phyloP scores from a whole-genome alignment of 2,797 vertebrate species.

The Tangara arthus region DNA sequence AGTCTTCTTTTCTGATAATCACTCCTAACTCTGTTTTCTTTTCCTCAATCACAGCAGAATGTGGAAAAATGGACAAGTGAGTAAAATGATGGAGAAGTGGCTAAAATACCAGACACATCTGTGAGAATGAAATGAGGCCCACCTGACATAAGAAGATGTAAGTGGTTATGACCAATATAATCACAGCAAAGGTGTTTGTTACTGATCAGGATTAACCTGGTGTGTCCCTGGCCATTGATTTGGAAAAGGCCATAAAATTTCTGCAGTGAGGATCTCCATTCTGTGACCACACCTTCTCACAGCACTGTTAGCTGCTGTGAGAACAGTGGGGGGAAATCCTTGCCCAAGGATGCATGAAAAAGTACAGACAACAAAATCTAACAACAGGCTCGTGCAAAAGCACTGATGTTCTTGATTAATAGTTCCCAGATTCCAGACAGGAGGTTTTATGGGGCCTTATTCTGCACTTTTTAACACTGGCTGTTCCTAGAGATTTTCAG shows the following conservation, averaged over 20 bases:
- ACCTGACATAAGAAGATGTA: not conserved
- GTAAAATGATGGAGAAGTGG: not conserved
- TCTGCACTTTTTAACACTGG: not conserved
- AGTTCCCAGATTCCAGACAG: not conserved
- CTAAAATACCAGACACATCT: not conserved
- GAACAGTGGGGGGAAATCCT: not conserved
- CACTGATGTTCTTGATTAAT: not conserved
- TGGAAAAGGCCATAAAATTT: not conserved
- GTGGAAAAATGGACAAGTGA: not conserved
- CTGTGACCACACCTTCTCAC: not conserved
- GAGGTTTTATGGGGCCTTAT: not conserved
- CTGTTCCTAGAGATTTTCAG: not conserved
- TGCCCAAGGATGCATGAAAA: not conserved
- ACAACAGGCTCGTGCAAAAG: fast-evolving
- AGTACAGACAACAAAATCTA: not conserved
- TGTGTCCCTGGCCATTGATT: not conserved
- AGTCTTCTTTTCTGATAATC: not conserved
- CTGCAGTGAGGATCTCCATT: not conserved
- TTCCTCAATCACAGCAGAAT: not conserved
- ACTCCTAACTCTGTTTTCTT: not conserved
- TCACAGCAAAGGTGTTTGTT: not conserved
- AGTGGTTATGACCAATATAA: not conserved
- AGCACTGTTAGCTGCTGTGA: not conserved
- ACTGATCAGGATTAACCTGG: not conserved
- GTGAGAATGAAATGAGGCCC: not conserved